These are phyloP conservation scores for Prionace glauca DNA, from an alignment of 2,797 vertebrate species.

Conservation along the genomic window DNA sequence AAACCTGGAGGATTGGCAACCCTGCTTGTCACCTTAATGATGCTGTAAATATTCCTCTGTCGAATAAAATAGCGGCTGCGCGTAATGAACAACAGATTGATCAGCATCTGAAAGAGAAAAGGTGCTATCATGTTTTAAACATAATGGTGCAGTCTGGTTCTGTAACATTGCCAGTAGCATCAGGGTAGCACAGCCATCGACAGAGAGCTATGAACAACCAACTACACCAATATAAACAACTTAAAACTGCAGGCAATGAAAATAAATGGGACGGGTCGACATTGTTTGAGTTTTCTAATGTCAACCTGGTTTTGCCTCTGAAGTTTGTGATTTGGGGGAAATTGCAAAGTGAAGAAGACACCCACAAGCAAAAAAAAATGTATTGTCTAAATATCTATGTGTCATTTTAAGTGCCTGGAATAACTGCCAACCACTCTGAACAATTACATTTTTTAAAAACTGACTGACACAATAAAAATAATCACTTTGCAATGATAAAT, in stretches of 20 bases:
- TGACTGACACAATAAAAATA: not conserved
- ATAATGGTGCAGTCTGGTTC: not conserved
- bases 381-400: not conserved
- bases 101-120: slow-evolving; percentile 15
- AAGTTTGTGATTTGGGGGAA: not conserved
- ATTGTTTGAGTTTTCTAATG: not conserved
- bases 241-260: not conserved
- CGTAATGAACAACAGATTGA: not conserved
- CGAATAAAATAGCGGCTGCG: not conserved
- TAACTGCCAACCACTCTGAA: not conserved
- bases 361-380: not conserved
- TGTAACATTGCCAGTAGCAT: not conserved
- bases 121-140: not conserved
- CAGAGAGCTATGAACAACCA: not conserved
- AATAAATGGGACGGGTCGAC: not conserved
- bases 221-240: not conserved
- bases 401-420: not conserved
- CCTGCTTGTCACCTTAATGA: not conserved
- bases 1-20: not conserved
- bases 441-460: not conserved
- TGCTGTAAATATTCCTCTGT: not conserved
- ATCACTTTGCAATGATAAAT: not conserved
- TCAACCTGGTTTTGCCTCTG: not conserved
- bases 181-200: not conserved
- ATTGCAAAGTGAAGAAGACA: not conserved